Percentiles rank a stretch among this genome's conserved stretches.
Evolutionary conservation across 2,888 invertebrate species (phyloP).

Genomic region (Drosophila pegasa): DNA sequence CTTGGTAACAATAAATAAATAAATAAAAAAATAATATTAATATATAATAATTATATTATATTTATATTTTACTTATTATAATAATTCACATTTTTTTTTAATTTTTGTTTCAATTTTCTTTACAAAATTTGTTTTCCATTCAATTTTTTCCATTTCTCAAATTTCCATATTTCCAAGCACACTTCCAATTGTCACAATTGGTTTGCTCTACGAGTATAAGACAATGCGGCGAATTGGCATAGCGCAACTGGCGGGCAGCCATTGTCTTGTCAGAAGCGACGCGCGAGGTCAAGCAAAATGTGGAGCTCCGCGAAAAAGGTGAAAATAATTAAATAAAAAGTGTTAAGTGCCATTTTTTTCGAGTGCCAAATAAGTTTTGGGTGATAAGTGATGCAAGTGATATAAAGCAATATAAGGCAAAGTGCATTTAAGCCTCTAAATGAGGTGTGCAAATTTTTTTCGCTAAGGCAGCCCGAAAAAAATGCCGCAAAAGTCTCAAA

Average conservation of each 20-base stretch:
- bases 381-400: background rate
- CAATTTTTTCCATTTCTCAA: too few relatives aligned
- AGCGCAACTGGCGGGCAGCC: background rate
- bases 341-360: background rate
- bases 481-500: background rate
- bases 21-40: too few relatives aligned
- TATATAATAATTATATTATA: too few relatives aligned
- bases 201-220: background rate
- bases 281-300: background rate
- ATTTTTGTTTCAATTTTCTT: too few relatives aligned
- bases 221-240: slow-evolving; percentile 4
- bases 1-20: too few relatives aligned
- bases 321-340: background rate
- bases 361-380: background rate
- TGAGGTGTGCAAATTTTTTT: background rate
- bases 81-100: too few relatives aligned
- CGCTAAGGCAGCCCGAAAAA: background rate
- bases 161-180: background rate
- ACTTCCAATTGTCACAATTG: background rate
- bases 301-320: background rate
- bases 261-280: background rate
- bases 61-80: too few relatives aligned
- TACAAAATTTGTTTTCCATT: too few relatives aligned
- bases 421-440: background rate
- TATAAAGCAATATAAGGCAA: background rate